Evolutionary conservation across 37 sponge, comb jelly and placozoan species (phyloP), one percentile per base, ranked within the genome.

Genomic region (Theonella swinhoei): DNA sequence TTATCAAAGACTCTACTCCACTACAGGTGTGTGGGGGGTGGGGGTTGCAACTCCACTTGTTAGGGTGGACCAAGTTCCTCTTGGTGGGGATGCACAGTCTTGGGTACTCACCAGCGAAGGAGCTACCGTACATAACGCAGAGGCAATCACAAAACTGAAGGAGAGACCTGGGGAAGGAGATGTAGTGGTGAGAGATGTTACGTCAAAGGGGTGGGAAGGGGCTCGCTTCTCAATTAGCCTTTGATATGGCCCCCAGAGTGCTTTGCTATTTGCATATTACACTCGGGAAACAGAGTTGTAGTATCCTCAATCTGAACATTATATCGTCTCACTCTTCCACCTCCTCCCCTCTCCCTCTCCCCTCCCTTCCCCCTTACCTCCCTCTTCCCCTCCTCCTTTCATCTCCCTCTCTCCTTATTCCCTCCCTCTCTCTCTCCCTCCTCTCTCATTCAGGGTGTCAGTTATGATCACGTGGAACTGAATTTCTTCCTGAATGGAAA

Each of bases 401-500:
- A 28, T 40, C 38, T 24, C 65, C 64, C 30, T 61, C 40, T 41
- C 63, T 28, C 74, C 82, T 81, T 4, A 11, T 33, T 32, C 62
- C 54, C 64, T 47, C 39, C n/a, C 62, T 25, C 62, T 42, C 61
- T 43, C 73, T 42, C 70, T 33, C 70, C 75, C 70, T 23, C 64
- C 39, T 31, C 41, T 63, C 40, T 39, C 42, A 69, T 70, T 17
- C 70, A 98, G 99, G 81, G 94, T 54, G 70, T 89, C 37, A 94
- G 92, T 25, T 98, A 96, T 76, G 96, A 98, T 63, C 99, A 98
- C 71, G 93, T 98, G 34, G 96, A 98, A 41, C 88, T 98, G 36
- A 95, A 95, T 60, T 90, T 98, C 77, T 98, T 94, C 68, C 85
- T 98, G 35, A 98, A 98, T 84, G 99, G 99, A 31, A 93, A 98